A percentile compares a stretch with the other conserved stretches of the same genome.
Evolutionary conservation across 1,140 invertebrate species (phyloP).

Genomic region (Drosophila ercepeae): DNA sequence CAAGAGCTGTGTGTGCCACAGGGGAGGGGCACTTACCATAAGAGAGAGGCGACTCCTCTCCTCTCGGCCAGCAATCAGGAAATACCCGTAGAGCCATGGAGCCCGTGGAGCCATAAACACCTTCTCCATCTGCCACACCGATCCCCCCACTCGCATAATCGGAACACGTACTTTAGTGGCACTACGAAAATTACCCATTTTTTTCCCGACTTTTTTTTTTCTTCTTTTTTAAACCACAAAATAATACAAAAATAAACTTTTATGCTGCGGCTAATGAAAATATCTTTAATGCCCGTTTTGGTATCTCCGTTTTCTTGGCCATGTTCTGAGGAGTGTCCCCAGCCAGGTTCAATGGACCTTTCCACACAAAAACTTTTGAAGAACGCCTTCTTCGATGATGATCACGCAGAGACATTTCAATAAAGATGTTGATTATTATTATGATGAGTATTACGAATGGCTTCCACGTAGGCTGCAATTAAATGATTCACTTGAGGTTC

Average conservation of each 20-base stretch:
- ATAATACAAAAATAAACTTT: background rate
- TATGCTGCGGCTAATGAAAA: conserved; percentile 36
- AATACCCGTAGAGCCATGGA: conserved; percentile 59
- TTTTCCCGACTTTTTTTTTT: conserved; percentile 3
- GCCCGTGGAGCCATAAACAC: conserved; percentile 25
- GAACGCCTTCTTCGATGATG: conserved; percentile 22
- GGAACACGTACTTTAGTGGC: conserved; percentile 51
- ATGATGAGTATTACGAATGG: conserved; percentile 25
- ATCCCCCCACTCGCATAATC: conserved; percentile 49
- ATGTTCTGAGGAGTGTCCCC: conserved; percentile 50
- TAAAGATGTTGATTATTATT: conserved; percentile 12
- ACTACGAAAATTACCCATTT: background rate
- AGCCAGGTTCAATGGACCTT: conserved; percentile 54
- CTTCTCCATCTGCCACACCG: conserved; percentile 9
- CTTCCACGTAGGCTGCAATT: conserved; percentile 63
- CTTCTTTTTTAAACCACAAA: background rate
- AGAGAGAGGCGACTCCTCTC: conserved; percentile 21
- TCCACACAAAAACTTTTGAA: conserved; percentile 28
- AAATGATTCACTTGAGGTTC: conserved; percentile 59
- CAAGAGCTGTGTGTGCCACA: conserved; percentile 71
- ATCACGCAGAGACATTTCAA: conserved; percentile 19
- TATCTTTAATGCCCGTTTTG: conserved; percentile 11
- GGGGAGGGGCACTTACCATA: background rate
- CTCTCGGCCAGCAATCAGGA: conserved; percentile 65
- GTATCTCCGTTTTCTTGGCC: background rate